Conservation (phyloP, 2,888 invertebrate species). For the Conchocele bisecta region DNA sequence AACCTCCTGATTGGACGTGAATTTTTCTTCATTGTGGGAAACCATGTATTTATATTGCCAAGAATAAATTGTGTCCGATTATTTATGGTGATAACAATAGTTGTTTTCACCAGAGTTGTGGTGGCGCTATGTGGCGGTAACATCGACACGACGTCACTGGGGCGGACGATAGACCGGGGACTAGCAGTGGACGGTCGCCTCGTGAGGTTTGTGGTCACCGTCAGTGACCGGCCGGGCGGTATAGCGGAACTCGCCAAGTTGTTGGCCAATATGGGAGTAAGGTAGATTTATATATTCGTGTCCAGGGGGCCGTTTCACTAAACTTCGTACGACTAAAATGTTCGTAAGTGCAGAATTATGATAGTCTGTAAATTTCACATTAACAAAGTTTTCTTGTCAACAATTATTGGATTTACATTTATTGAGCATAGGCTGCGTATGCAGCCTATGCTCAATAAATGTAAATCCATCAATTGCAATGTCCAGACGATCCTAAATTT, state of each 20-base stretch:
- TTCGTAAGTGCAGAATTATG: too few relatives aligned
- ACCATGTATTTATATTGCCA: not conserved
- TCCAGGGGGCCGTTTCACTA: not conserved
- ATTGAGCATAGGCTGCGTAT: too few relatives aligned
- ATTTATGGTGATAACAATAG: not conserved
- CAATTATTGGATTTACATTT: too few relatives aligned
- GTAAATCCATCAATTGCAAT: too few relatives aligned
- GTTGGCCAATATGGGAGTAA: slow-evolving; percentile 90
- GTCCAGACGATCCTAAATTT: too few relatives aligned
- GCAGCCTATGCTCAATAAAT: too few relatives aligned
- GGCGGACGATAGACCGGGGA: slow-evolving; percentile 93
- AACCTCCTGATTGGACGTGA: too few relatives aligned
- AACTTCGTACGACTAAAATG: not conserved
- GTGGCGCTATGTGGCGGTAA: slow-evolving; percentile 92
- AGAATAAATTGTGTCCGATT: not conserved
- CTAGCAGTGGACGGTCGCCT: slow-evolving; percentile 91
- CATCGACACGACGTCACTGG: slow-evolving; percentile 95
- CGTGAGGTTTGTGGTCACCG: slow-evolving; percentile 86
- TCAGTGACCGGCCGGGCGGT: slow-evolving; percentile 93
- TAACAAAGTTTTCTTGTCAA: too few relatives aligned
- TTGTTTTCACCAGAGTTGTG: slow-evolving; percentile 87
- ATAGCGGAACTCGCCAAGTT: slow-evolving; percentile 92
- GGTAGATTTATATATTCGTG: slow-evolving; percentile 63
- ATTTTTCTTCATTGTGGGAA: too few relatives aligned
- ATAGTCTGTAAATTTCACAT: too few relatives aligned